Evolutionary conservation across 2,888 invertebrate genomes (phyloP).

Genomic region (Teleogryllus oceanicus): DNA sequence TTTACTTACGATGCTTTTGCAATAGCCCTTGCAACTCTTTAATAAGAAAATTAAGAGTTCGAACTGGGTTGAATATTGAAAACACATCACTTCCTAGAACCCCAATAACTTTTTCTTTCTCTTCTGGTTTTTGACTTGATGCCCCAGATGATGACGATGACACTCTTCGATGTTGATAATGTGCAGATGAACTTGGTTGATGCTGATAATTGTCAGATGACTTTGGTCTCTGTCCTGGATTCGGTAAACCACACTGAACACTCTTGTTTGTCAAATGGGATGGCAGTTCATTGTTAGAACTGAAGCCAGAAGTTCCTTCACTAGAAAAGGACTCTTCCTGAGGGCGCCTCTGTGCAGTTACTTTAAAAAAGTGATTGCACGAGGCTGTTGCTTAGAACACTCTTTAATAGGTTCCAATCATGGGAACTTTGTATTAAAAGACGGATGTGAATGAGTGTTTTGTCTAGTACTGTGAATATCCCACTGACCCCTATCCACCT

Average conservation of each 20-base stretch:
- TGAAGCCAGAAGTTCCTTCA: not conserved
- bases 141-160: not conserved
- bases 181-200: too few species aligned
- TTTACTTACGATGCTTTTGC: constrained; percentile 23
- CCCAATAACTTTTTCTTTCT: not conserved
- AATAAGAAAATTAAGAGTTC: constrained; percentile 25
- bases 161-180: not conserved
- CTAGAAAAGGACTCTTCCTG: constrained; percentile 2
- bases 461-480: not conserved
- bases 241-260: not conserved
- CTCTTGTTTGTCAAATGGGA: not conserved
- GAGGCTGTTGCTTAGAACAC: not conserved
- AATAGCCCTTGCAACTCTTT: constrained; percentile 26
- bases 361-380: not conserved
- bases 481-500: not conserved
- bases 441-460: not conserved
- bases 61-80: constrained; percentile 24
- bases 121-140: not conserved
- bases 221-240: not conserved
- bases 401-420: not conserved
- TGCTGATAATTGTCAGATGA: not conserved
- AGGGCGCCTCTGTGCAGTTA: not conserved
- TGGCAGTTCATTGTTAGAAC: not conserved
- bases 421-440: not conserved
- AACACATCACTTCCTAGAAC: constrained; percentile 18